Evolutionary conservation across 2,797 vertebrate species (phyloP).

Genomic region (Platyrinchus mystaceus): DNA sequence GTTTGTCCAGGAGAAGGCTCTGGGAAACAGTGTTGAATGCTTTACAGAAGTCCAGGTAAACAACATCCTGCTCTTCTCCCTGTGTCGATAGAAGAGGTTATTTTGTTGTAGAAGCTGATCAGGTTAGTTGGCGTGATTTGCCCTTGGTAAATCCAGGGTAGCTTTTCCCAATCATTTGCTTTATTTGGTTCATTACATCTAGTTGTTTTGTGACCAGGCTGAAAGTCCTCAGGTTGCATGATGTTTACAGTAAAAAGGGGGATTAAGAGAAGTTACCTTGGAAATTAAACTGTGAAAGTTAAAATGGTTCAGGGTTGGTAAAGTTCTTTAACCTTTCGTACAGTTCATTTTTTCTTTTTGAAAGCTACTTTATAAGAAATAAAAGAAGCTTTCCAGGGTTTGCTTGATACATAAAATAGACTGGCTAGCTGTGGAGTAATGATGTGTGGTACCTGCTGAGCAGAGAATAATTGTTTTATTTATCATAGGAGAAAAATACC

Average conservation of each 20-base stretch:
- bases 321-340: background rate
- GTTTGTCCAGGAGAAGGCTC: background rate
- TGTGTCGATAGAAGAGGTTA: fast-evolving
- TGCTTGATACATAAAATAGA: background rate
- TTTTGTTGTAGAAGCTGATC: background rate
- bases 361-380: background rate
- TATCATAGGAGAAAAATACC: background rate
- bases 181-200: background rate
- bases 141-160: background rate
- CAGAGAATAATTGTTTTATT: slow-evolving; percentile 3
- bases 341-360: background rate
- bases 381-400: background rate
- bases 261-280: background rate
- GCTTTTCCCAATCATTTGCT: background rate
- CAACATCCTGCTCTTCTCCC: background rate
- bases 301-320: background rate
- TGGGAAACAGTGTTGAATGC: fast-evolving
- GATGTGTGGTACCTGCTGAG: background rate
- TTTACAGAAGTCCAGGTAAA: background rate
- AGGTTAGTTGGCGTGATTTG: background rate
- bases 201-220: background rate
- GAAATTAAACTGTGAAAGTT: background rate
- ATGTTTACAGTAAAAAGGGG: background rate
- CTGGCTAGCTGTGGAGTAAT: background rate
- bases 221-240: background rate